Conservation (phyloP, 2,797 vertebrate species). For the Alauda arvensis region DNA sequence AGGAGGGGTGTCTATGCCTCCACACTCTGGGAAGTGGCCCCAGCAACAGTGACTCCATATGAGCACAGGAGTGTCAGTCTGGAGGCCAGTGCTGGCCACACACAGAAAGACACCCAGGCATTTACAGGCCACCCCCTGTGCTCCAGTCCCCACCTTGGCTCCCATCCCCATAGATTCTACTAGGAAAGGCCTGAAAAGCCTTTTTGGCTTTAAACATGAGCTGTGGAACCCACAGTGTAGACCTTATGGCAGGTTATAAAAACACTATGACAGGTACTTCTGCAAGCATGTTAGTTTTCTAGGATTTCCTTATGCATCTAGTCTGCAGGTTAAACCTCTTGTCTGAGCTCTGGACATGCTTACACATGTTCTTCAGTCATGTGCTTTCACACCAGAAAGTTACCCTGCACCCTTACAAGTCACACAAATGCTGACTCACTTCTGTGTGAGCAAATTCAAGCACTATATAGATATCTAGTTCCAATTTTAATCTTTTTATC, state of each 20-base stretch:
- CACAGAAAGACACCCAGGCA: neutral
- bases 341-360: neutral
- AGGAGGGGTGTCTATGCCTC: neutral
- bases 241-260: neutral
- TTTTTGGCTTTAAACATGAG: neutral
- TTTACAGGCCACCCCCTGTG: neutral
- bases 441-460: neutral
- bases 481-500: conserved; percentile 11
- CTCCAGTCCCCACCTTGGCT: neutral
- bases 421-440: neutral
- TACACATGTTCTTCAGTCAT: neutral
- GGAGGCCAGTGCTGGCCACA: neutral
- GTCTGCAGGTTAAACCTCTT: neutral
- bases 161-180: neutral
- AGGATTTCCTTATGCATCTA: neutral
- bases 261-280: neutral
- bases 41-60: neutral
- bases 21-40: neutral
- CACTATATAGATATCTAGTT: neutral
- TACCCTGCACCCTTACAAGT: neutral
- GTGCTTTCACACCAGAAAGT: neutral
- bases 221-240: neutral
- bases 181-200: neutral
- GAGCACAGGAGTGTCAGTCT: neutral
- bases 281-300: neutral